phyloP scores from a whole-genome alignment of 1,140 invertebrate genomes.

The Drosophila setifemur region DNA sequence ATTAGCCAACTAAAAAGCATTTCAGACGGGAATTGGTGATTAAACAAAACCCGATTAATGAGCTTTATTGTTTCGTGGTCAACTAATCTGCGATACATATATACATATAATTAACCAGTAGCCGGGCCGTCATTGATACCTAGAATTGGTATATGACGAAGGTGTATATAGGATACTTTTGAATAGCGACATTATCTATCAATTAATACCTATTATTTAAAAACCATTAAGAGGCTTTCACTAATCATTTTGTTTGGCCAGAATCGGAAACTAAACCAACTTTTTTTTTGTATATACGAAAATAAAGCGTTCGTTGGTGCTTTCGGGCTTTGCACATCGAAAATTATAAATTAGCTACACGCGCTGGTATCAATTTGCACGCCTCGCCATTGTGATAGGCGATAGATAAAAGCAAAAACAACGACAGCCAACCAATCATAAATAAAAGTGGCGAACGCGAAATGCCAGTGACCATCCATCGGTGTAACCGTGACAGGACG shows the following conservation, averaged over 20 bases:
- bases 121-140: constrained; percentile 27
- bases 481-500: constrained; percentile 1
- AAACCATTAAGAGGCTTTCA: constrained; percentile 72
- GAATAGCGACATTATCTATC: constrained; percentile 37
- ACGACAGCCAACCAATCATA: not conserved
- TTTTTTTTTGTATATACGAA: constrained; percentile 5
- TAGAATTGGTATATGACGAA: not conserved
- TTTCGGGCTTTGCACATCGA: constrained; percentile 2
- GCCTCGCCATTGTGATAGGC: constrained; percentile 43
- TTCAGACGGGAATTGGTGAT: constrained; percentile 26
- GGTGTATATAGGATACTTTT: constrained; percentile 2
- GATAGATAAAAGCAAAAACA: constrained; percentile 20
- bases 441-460: constrained; percentile 18
- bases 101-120: not conserved
- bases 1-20: constrained; percentile 23
- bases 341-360: constrained; percentile 68
- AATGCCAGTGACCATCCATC: constrained; percentile 1
- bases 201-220: constrained; percentile 71
- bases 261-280: constrained; percentile 33
- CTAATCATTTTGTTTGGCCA: constrained; percentile 76
- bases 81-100: constrained; percentile 12
- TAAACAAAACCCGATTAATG: constrained; percentile 20
- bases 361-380: constrained; percentile 61
- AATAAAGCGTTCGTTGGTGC: not conserved
- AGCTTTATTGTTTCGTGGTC: constrained; percentile 16